Base-by-base conservation (phyloP, 2,888 invertebrate species). In the Nineta flava region DNA sequence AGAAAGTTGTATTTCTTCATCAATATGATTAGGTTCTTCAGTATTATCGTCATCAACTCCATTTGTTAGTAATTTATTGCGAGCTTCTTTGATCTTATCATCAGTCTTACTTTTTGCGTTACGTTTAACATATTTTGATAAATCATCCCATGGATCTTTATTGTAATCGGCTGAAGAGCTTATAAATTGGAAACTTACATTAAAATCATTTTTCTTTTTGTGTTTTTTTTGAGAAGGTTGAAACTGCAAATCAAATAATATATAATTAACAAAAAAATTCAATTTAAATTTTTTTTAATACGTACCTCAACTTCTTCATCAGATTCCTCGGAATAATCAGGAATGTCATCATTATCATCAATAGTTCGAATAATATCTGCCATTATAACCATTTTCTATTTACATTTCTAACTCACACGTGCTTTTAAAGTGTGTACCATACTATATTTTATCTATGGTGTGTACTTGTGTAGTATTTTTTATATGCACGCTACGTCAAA, bases 91-190 rank as follows among this genome's bases (percentile, higher is more conserved):
- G 56, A 92, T 91, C 70, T 86, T 88, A 54, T 92, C 90, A 65
- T 92, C 90, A 1, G 87, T 74, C 58, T 87, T 86, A 13, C 79
- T 77, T 58, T 84, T 82, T 0, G 81, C 83, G 68, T 87, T 87
- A 34, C 87, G 75, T 60, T 83, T 82, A 0, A 87, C 75, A 65
- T 86, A 87, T 59, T 85, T 86, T 59, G 78, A 77, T 19, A 87
- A 62, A 66, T 87, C 81, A 62, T 84, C 79, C 86, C 87, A 85
- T 4, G 83, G 78, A 60, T 87, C 85, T 68, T 75, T 75, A 62
- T 87, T 87, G 61, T 88, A 88, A 57, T 91, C 88, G 52, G 81
- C 78, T 1, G 77, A 76, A 13, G 81, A 81, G 10, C 79, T 77
- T 34, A 85, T 79, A 71, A 93, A 93, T 57, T 84, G 73, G 61